Conservation (phyloP, 2,888 invertebrate genomes). For the Drosophila seclusa region DNA sequence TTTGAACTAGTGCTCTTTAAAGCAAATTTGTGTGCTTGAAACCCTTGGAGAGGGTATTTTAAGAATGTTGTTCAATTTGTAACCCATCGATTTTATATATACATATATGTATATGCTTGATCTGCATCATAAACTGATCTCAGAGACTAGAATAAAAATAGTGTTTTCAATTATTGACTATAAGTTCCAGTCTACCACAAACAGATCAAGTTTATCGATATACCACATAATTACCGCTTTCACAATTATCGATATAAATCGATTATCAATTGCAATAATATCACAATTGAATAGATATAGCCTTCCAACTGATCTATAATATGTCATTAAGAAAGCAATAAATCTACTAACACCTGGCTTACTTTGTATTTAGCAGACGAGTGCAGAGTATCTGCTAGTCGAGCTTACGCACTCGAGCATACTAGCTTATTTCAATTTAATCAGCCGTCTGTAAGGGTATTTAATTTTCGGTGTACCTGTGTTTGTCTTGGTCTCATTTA, state of each 20-base stretch:
- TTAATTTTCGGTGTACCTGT: background rate
- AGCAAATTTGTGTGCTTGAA: background rate
- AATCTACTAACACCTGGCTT: background rate
- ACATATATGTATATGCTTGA: background rate
- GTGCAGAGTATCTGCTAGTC: background rate
- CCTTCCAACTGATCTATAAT: rapidly evolving
- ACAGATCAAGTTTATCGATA: background rate
- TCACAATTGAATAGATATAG: background rate
- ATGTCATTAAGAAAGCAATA: background rate
- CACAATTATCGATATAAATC: background rate
- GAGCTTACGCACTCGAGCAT: background rate
- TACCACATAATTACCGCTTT: rapidly evolving
- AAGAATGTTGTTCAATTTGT: background rate
- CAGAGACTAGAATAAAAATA: background rate
- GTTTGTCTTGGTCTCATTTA: conserved; percentile 50
- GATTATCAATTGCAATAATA: background rate
- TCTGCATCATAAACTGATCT: background rate
- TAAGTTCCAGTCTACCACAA: background rate
- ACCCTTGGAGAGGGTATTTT: background rate
- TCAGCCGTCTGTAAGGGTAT: background rate
- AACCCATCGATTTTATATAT: background rate
- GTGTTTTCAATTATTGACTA: background rate
- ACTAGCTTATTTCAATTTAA: background rate
- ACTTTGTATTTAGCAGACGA: rapidly evolving
- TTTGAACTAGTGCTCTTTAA: conserved; percentile 17